Evolutionary conservation across 2,797 vertebrate genomes (phyloP).

Genomic region (Acanthis flammea): DNA sequence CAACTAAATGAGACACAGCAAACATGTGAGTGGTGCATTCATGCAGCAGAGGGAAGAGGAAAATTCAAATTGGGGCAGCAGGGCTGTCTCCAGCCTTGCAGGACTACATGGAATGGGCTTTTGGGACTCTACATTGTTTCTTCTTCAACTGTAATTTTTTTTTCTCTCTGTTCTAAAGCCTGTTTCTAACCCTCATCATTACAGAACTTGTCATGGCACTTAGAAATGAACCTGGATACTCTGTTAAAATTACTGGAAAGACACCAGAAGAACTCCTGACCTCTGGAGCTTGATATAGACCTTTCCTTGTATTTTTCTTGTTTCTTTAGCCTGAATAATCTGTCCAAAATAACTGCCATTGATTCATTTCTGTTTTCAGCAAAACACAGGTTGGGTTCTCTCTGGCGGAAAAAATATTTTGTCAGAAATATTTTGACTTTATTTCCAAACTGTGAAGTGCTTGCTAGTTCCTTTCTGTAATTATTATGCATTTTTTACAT

Average conservation of each 20-base stretch:
- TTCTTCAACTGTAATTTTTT: neutral
- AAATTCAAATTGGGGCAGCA: neutral
- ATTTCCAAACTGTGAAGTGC: neutral
- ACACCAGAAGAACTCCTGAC: neutral
- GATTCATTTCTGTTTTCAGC: neutral
- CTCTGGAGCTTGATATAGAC: neutral
- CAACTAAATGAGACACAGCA: conserved; percentile 47
- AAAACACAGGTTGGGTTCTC: conserved; percentile 1
- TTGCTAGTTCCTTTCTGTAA: conserved; percentile 34
- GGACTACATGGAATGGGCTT: neutral
- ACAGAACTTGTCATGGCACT: neutral
- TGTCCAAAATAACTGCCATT: neutral
- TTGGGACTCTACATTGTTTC: neutral
- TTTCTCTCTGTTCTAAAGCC: neutral
- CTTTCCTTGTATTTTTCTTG: neutral
- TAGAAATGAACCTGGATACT: neutral
- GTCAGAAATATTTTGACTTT: conserved; percentile 55
- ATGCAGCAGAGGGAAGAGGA: neutral
- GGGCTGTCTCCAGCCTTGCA: neutral
- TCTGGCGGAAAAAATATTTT: conserved; percentile 15
- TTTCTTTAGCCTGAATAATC: neutral
- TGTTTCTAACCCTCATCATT: neutral
- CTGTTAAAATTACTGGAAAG: neutral
- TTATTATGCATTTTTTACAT: neutral
- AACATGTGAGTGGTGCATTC: conserved; percentile 11